Conservation (phyloP, 2,888 invertebrate genomes). For the Troilus luridus region DNA sequence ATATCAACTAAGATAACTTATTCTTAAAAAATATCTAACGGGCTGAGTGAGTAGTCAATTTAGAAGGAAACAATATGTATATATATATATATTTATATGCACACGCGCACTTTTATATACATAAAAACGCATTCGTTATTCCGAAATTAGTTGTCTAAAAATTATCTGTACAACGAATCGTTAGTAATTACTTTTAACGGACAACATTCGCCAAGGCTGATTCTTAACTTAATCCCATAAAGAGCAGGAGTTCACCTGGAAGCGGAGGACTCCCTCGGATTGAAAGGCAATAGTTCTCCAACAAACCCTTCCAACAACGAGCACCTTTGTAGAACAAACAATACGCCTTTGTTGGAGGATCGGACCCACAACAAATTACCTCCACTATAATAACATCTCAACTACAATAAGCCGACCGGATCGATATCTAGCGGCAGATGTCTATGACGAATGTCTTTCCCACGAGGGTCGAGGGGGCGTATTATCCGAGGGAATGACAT, state of each 20-base stretch:
- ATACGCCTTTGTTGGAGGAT: background rate
- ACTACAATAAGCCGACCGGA: slow-evolving; percentile 22
- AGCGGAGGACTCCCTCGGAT: background rate
- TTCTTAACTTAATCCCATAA: background rate
- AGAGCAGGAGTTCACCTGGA: background rate
- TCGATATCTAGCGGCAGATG: background rate
- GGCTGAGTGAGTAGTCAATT: no score
- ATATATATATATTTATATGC: no score
- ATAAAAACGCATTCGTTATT: no score
- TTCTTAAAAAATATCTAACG: no score
- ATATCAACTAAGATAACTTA: no score
- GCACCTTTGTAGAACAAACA: background rate
- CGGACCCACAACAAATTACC: slow-evolving; percentile 4
- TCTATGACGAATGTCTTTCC: slow-evolving; percentile 43
- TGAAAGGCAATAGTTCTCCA: background rate
- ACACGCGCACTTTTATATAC: no score
- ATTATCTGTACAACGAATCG: no score
- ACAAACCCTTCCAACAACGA: background rate
- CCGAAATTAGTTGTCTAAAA: no score
- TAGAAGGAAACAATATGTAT: no score
- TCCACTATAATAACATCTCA: background rate
- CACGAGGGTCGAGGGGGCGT: background rate
- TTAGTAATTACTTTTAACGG: background rate
- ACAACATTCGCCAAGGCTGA: background rate
- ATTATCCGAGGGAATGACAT: background rate